Evolutionary conservation across 2,113 vertebrate genomes (phyloP).

Genomic region (Entelurus aequoreus): DNA sequence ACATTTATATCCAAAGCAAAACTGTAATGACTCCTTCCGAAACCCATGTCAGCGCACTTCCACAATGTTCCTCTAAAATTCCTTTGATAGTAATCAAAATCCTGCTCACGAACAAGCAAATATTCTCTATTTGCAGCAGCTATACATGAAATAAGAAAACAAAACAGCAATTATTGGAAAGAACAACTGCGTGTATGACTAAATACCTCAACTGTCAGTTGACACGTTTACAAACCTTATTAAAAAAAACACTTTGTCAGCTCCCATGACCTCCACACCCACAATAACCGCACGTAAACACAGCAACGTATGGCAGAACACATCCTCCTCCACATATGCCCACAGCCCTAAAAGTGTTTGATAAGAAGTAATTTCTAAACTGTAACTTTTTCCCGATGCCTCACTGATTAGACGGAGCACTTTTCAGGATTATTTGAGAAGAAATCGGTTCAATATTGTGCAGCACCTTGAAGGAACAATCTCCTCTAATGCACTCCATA

Average conservation of each 20-base stretch:
- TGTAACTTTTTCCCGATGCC: not conserved
- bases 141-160: not conserved
- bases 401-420: not conserved
- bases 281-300: constrained; percentile 24
- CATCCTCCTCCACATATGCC: constrained; percentile 17
- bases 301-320: constrained; percentile 35
- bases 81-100: not conserved
- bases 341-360: not conserved
- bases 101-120: not conserved
- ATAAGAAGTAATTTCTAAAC: not conserved
- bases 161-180: not conserved
- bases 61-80: no score
- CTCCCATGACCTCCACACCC: constrained; percentile 27
- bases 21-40: not conserved
- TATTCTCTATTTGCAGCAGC: not conserved
- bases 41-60: no score
- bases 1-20: not conserved
- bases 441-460: not conserved
- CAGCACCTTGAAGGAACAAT: not conserved
- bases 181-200: not conserved
- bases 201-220: constrained; percentile 6
- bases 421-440: not conserved
- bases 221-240: not conserved
- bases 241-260: not conserved
- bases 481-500: no score